phyloP scores from a whole-genome alignment of 1,140 invertebrate genomes.

The Idris sp. region DNA sequence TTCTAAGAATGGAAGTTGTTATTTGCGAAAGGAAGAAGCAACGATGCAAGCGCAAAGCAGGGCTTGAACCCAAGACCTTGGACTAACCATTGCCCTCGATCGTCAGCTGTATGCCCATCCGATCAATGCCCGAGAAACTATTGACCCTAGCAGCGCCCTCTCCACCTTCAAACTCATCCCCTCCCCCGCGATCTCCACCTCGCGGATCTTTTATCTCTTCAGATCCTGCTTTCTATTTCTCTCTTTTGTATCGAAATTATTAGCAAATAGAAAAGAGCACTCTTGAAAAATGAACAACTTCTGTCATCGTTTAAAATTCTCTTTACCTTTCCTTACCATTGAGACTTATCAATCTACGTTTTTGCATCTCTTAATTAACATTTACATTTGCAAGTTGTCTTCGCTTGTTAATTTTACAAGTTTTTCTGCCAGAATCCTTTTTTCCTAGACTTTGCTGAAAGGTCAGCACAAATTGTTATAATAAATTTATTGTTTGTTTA shows the following conservation, averaged over 20 bases:
- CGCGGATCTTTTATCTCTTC: conserved; percentile 33
- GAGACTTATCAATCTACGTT: too few species aligned
- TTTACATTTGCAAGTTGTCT: too few species aligned
- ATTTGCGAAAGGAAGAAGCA: conserved; percentile 74
- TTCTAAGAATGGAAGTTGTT: conserved; percentile 75
- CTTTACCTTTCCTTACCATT: too few species aligned
- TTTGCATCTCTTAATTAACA: too few species aligned
- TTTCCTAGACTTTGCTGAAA: too few species aligned
- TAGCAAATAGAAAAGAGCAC: conserved; percentile 13
- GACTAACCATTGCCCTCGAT: conserved; percentile 79
- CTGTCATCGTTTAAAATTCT: too few species aligned
- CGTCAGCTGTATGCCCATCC: conserved; percentile 73
- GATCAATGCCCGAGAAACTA: conserved; percentile 62
- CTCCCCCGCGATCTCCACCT: conserved; percentile 1
- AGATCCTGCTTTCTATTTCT: conserved; percentile 51
- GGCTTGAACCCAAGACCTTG: conserved; percentile 77
- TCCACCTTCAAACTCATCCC: conserved; percentile 40
- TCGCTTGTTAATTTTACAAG: too few species aligned
- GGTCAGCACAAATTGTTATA: too few species aligned
- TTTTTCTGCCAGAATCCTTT: too few species aligned
- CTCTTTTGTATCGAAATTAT: conserved; percentile 46
- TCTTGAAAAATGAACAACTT: too few species aligned
- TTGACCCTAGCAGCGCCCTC: conserved; percentile 62
- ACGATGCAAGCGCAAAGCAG: conserved; percentile 71
- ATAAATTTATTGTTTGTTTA: too few species aligned